Percentiles rank a stretch among this genome's conserved stretches.
Conservation (phyloP, 2,888 invertebrate species). For the Hemaris fuciformis region DNA sequence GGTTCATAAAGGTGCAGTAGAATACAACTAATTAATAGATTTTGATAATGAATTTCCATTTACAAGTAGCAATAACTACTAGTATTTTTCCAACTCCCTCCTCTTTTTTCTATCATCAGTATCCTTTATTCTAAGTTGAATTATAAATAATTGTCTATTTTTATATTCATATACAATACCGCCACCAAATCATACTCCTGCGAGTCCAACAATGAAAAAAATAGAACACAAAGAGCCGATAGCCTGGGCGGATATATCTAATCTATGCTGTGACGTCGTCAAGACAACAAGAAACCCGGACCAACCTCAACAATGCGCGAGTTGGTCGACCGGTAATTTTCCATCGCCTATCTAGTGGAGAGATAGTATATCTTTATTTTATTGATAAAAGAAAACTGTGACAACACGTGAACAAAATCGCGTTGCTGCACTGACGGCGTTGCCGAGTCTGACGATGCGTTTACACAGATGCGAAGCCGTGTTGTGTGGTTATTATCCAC, state of each 20-base stretch:
- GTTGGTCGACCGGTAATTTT: constrained; percentile 45
- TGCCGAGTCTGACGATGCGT: background rate
- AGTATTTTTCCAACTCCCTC: too few relatives aligned
- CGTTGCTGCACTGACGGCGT: background rate
- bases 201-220: background rate
- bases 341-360: constrained; percentile 29
- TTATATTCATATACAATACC: too few relatives aligned
- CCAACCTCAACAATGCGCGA: constrained; percentile 59
- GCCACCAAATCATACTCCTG: too few relatives aligned
- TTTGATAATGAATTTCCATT: too few relatives aligned
- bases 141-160: too few relatives aligned
- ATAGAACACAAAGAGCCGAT: background rate
- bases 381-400: background rate
- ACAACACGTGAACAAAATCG: background rate
- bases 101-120: too few relatives aligned
- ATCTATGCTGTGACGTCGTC: background rate
- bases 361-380: background rate
- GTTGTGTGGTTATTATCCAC: background rate
- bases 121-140: too few relatives aligned
- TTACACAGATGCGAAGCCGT: constrained; percentile 9
- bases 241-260: background rate
- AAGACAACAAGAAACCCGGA: constrained; percentile 31
- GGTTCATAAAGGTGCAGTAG: too few relatives aligned
- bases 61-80: too few relatives aligned
- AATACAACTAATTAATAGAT: too few relatives aligned